Conservation (phyloP, 2,797 vertebrate species). For the Schizothorax lantsangensis region DNA sequence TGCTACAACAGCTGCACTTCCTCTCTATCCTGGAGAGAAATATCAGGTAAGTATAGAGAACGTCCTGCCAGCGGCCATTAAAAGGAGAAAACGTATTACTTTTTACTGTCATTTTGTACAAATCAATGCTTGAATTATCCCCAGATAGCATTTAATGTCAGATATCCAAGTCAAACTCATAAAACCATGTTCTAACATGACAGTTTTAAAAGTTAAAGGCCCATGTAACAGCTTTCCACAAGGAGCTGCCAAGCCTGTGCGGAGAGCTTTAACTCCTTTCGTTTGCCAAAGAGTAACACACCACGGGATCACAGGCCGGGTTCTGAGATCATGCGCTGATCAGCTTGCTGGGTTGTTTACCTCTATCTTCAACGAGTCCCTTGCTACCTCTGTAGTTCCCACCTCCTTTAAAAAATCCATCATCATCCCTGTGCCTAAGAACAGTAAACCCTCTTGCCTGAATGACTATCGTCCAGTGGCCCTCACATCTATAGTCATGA, state of each 20-base stretch:
- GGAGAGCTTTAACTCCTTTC: constrained; percentile 31
- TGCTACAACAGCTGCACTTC: background rate
- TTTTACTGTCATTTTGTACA: constrained; percentile 46
- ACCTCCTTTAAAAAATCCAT: no score
- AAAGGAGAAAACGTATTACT: constrained; percentile 23
- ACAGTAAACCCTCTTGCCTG: no score
- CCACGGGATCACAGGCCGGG: no score
- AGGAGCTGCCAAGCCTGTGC: constrained; percentile 40
- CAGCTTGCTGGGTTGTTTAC: no score
- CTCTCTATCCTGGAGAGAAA: background rate
- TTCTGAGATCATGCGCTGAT: no score
- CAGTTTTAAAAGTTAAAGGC: constrained; percentile 55
- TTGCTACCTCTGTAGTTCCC: no score
- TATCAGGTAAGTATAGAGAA: background rate
- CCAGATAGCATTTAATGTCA: constrained; percentile 51
- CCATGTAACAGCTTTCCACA: constrained; percentile 50
- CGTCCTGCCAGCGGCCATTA: background rate
- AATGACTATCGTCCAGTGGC: no score
- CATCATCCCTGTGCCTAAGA: no score
- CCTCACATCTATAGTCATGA: no score
- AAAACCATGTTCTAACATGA: constrained; percentile 50
- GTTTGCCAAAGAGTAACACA: constrained; percentile 41
- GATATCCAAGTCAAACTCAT: constrained; percentile 50
- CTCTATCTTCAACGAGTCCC: no score
- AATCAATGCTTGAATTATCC: constrained; percentile 44